Evolutionary conservation across 2,113 vertebrate species (phyloP).

Genomic region (Mola mola): DNA sequence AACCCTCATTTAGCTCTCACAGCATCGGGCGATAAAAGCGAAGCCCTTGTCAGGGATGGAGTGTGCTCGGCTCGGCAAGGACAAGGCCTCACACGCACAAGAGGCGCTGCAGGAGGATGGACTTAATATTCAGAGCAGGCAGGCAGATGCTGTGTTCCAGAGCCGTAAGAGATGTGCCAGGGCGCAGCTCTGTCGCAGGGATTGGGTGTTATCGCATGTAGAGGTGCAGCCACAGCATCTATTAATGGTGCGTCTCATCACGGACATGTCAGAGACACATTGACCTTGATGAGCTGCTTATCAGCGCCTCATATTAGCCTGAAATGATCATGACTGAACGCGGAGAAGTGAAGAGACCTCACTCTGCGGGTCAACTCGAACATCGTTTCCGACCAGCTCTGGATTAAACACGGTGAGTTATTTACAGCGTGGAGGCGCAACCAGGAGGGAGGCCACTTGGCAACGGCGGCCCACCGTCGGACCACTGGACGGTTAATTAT

Average conservation of each 20-base stretch:
- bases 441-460: constrained; percentile 2
- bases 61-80: constrained; percentile 74
- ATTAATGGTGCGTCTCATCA: constrained; percentile 31
- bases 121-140: constrained; percentile 69
- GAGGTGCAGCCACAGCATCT: constrained; percentile 5
- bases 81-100: constrained; percentile 75
- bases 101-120: constrained; percentile 49
- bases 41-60: constrained; percentile 73
- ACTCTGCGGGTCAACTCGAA: not conserved
- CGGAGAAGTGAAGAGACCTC: not conserved
- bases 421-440: constrained; percentile 4
- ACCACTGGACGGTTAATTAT: constrained; percentile 66
- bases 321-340: not conserved
- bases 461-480: constrained; percentile 34
- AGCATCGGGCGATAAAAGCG: constrained; percentile 78
- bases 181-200: too few species aligned
- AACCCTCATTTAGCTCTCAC: constrained; percentile 75
- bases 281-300: constrained; percentile 16
- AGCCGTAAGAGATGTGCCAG: constrained; percentile 29
- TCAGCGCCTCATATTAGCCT: constrained; percentile 6
- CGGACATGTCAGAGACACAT: constrained; percentile 26
- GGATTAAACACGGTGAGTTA: constrained; percentile 4
- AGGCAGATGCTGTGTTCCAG: constrained; percentile 22
- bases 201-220: too few species aligned
- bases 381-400: not conserved